Conservation (phyloP, 2,113 vertebrate species). For the Carassius carassius region DNA sequence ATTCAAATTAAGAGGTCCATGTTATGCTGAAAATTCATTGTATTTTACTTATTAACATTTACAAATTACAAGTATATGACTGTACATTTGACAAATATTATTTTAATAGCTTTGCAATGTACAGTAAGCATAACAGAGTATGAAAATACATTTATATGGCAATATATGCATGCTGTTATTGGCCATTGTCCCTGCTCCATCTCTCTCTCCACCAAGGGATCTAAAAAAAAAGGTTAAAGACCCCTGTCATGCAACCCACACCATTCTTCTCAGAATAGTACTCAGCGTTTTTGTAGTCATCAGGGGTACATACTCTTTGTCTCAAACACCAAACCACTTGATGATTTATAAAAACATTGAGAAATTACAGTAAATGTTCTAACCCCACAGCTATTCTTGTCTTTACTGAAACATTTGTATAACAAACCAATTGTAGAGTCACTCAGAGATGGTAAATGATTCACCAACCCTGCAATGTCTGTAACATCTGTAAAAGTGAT, state of each 20-base stretch:
- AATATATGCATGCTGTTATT: background rate
- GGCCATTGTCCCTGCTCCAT: background rate
- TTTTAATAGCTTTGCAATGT: background rate
- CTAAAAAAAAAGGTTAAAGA: no score
- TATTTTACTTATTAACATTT: background rate
- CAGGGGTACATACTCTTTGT: background rate
- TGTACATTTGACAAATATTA: background rate
- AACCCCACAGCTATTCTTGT: background rate
- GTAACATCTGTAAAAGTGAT: constrained; percentile 38
- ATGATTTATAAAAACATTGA: constrained; percentile 11
- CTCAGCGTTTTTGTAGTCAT: background rate
- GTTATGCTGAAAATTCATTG: background rate
- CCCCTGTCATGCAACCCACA: background rate
- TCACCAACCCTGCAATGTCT: constrained; percentile 37
- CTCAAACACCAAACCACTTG: constrained; percentile 18
- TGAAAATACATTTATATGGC: background rate
- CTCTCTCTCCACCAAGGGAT: background rate
- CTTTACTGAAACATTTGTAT: constrained; percentile 22
- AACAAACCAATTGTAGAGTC: constrained; percentile 27
- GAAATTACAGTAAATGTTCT: background rate
- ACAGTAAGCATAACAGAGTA: background rate
- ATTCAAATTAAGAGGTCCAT: no score
- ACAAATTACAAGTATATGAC: background rate
- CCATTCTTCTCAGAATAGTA: background rate
- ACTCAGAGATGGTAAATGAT: constrained; percentile 41